phyloP scores from a whole-genome alignment of 2,888 invertebrate genomes.

The Limnephilus marmoratus region DNA sequence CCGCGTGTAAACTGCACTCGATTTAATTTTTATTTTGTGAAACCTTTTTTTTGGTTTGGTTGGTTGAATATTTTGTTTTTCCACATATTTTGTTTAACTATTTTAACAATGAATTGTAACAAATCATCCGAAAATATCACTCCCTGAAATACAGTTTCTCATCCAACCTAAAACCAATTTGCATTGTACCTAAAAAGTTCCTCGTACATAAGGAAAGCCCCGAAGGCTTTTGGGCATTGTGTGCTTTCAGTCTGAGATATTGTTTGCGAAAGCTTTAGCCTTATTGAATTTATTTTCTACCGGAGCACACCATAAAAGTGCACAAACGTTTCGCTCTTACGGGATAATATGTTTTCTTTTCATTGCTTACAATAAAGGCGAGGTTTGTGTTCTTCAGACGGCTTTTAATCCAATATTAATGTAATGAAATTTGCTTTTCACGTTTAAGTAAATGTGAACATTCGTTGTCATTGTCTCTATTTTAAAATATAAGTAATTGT shows the following conservation, averaged over 20 bases:
- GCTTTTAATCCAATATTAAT: not conserved
- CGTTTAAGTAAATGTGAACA: too few species aligned
- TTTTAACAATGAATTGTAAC: not conserved
- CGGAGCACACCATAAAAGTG: slow-evolving; percentile 27
- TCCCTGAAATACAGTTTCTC: not conserved
- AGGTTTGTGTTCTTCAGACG: not conserved
- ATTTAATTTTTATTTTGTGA: too few species aligned
- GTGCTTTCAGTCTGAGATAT: slow-evolving; percentile 52
- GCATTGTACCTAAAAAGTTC: not conserved
- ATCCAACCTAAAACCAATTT: not conserved
- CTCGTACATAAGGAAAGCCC: slow-evolving; percentile 1
- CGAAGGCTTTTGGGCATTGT: slow-evolving; percentile 38
- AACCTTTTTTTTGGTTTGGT: too few species aligned
- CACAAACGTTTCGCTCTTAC: slow-evolving; percentile 6
- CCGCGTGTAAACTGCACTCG: too few species aligned
- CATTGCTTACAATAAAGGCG: not conserved
- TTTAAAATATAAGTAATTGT: too few species aligned
- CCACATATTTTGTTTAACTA: too few species aligned
- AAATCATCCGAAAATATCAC: not conserved
- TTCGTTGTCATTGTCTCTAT: too few species aligned
- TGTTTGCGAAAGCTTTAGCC: slow-evolving; percentile 30
- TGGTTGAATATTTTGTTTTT: too few species aligned
- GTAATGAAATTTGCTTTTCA: not conserved
- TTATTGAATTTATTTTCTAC: slow-evolving; percentile 51
- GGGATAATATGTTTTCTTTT: not conserved